phyloP scores from a whole-genome alignment of 1,140 invertebrate species.

The Leptestheria dahalacensis region DNA sequence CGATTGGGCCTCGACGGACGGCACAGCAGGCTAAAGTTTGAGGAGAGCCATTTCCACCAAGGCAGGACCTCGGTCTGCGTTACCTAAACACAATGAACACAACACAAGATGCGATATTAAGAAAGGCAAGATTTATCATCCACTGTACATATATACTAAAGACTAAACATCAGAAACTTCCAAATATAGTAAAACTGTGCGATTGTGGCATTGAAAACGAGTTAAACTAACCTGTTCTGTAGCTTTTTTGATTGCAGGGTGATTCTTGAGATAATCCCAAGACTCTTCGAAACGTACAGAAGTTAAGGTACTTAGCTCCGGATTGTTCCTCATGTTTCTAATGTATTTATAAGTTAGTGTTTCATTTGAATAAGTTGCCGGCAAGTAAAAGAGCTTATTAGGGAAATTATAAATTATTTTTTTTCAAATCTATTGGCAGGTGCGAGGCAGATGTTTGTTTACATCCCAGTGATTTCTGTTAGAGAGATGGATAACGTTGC shows the following conservation, averaged over 20 bases:
- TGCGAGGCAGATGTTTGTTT: too few species aligned
- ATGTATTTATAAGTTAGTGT: background rate
- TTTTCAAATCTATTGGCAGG: too few species aligned
- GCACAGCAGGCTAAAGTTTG: background rate
- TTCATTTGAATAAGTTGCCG: background rate
- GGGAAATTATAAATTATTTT: too few species aligned
- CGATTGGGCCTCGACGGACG: background rate
- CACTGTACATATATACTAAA: too few species aligned
- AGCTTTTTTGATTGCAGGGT: background rate
- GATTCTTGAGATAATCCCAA: background rate
- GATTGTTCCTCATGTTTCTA: background rate
- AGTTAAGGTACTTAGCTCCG: background rate
- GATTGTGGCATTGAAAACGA: background rate
- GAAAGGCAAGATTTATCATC: too few species aligned
- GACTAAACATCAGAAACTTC: background rate
- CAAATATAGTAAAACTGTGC: background rate
- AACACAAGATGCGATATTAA: too few species aligned
- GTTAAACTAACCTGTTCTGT: background rate
- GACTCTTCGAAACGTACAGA: background rate
- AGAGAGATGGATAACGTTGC: too few species aligned
- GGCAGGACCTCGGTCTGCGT: background rate
- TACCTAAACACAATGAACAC: background rate
- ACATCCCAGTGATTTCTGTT: too few species aligned
- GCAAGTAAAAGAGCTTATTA: background rate
- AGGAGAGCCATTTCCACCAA: background rate